Percentiles rank a stretch among this genome's conserved stretches.
phyloP scores from a whole-genome alignment of 2,113 vertebrate genomes.

The Pao palembangensis region DNA sequence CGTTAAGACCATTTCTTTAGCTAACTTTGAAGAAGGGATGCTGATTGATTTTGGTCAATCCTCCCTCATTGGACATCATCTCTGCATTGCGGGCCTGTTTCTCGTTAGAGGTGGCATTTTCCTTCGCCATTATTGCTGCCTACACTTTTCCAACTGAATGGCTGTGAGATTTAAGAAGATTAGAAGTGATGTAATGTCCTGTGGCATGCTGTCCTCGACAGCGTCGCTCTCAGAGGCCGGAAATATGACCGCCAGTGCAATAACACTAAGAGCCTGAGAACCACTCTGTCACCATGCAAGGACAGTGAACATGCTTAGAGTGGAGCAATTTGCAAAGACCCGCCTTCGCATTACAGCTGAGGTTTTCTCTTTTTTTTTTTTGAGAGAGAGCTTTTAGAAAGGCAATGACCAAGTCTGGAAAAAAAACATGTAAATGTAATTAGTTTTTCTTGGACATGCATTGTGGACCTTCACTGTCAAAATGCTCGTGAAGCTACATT shows the following conservation, averaged over 20 bases:
- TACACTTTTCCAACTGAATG: conserved; percentile 51
- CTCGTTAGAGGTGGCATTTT: conserved; percentile 61
- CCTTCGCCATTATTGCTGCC: conserved; percentile 58
- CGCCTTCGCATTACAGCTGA: conserved; percentile 1
- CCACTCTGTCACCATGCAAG: conserved; percentile 12
- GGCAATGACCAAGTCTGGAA: background rate
- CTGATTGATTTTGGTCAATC: conserved; percentile 29
- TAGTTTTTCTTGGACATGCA: background rate
- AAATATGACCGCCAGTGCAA: conserved; percentile 16
- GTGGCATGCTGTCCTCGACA: conserved; percentile 58
- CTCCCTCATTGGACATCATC: conserved; percentile 23
- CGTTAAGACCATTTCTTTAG: background rate
- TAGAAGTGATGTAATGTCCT: conserved; percentile 53
- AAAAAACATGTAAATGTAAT: background rate
- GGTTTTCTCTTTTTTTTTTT: too few relatives aligned
- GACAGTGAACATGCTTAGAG: conserved; percentile 28
- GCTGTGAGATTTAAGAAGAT: conserved; percentile 62
- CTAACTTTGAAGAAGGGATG: conserved; percentile 10
- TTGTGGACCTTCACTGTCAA: background rate
- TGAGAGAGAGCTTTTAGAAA: too few relatives aligned
- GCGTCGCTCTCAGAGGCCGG: conserved; percentile 39
- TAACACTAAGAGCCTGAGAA: conserved; percentile 1
- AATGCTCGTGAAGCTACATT: too few relatives aligned
- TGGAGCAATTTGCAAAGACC: conserved; percentile 5
- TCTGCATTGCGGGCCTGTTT: conserved; percentile 43